Evolutionary conservation across 2,797 vertebrate species (phyloP), one percentile per base, ranked within the genome.

Genomic region (Alca torda): DNA sequence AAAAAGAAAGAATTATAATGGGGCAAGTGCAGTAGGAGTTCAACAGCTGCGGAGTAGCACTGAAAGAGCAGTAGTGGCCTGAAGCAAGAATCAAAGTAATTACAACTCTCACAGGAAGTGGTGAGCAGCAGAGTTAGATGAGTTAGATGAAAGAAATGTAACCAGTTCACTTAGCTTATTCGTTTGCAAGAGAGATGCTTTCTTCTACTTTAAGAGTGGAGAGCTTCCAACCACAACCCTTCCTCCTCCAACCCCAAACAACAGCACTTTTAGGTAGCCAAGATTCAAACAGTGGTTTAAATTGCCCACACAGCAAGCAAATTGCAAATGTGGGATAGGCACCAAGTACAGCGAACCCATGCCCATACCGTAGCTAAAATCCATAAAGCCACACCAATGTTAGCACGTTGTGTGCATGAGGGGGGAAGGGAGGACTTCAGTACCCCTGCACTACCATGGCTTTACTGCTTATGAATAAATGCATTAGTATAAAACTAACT

Each of bases 31-130:
- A 35, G 69, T 31, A 72, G 77, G 82, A 92, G 45, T 84, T 68
- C 83, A 80, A 57, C 45, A 83, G 61, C 64, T 76, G 41, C 69
- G 41, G 82, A 73, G n/a, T 77, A 69, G 45, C 39, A 67, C 54
- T 73, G 75, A 84, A 90, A 93, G 70, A 77, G 83, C 86, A 92
- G 26, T 23, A 64, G 74, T 84, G 73, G 92, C 82, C 89, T 81
- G 60, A 67, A 92, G 89, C 59, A 92, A 94, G 60, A 90, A 84
- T 68, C 78, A 81, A 84, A 94, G 74, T 80, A 87, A 94, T 92
- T 92, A 46, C 57, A 72, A 75, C 50, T 80, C 69, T 73, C 50
- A 1, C 15, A 68, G 69, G 57, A 77, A 73, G 79, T 16, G 45
- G 45, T 45, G 54, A 92, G 76, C 72, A 63, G 77, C 56, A 63